phyloP scores from a whole-genome alignment of 2,113 vertebrate genomes.

The Myodes glareolus region DNA sequence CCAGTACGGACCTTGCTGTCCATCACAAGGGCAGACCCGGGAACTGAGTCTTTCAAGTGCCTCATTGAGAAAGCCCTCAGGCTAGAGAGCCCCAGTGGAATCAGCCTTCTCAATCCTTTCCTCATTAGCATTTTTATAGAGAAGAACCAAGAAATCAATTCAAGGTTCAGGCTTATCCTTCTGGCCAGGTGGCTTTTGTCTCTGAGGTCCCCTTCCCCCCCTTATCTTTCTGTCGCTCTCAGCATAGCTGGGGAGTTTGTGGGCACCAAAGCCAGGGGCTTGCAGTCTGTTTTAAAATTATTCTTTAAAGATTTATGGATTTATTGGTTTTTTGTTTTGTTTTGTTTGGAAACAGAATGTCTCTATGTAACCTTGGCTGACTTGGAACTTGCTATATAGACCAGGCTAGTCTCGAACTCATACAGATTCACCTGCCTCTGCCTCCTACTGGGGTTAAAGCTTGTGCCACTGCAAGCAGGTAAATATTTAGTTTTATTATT shows the following conservation, averaged over 20 bases:
- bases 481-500: background rate
- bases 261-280: background rate
- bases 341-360: background rate
- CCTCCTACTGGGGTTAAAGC: background rate
- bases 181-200: background rate
- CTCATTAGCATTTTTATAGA: conserved; percentile 21
- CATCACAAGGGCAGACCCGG: background rate
- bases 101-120: background rate
- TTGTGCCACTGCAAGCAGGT: background rate
- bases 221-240: background rate
- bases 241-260: background rate
- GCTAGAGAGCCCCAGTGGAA: background rate
- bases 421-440: background rate
- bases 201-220: background rate
- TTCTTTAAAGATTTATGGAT: background rate
- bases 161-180: background rate
- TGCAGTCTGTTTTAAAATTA: background rate
- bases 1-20: background rate
- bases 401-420: background rate
- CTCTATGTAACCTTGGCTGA: background rate
- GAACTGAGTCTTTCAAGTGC: background rate
- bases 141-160: background rate
- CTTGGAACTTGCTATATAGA: background rate
- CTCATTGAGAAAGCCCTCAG: background rate
- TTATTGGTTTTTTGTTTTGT: background rate